phyloP scores from a whole-genome alignment of 2,888 invertebrate genomes.

The Corbicula japonica region DNA sequence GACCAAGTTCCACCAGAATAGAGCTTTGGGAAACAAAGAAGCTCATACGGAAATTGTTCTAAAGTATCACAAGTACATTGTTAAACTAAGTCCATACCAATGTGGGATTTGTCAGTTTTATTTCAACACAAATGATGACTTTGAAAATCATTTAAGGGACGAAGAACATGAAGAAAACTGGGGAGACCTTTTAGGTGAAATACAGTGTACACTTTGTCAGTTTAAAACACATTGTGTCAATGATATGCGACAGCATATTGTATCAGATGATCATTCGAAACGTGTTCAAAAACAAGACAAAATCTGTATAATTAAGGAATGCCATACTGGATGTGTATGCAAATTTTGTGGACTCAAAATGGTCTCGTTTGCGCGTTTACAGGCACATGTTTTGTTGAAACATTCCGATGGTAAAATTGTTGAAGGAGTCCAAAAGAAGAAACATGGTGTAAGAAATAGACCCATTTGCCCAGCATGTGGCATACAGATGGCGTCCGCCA shows the following conservation, averaged over 20 bases:
- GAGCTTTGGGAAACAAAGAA: constrained; percentile 87
- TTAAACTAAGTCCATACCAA: constrained; percentile 94
- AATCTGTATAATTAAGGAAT: constrained; percentile 81
- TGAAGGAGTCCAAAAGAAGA: constrained; percentile 54
- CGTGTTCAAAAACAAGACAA: constrained; percentile 62
- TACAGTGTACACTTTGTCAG: constrained; percentile 82
- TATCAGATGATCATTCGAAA: constrained; percentile 68
- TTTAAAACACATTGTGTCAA: constrained; percentile 72
- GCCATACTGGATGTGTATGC: constrained; percentile 78
- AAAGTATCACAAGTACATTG: constrained; percentile 92
- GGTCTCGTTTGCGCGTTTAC: constrained; percentile 77
- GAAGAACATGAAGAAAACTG: constrained; percentile 74
- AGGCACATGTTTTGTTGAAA: constrained; percentile 74
- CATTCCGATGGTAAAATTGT: constrained; percentile 71
- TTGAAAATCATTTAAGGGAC: constrained; percentile 87
- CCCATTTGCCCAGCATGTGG: constrained; percentile 72
- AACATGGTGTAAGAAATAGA: constrained; percentile 57
- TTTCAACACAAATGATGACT: constrained; percentile 90
- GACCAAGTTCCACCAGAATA: constrained; percentile 94
- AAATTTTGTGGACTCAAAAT: constrained; percentile 79
- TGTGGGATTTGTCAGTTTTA: constrained; percentile 95
- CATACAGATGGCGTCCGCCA: constrained; percentile 57
- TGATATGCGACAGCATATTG: constrained; percentile 79
- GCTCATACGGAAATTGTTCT: constrained; percentile 89
- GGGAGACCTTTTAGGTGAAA: constrained; percentile 77